Evolutionary conservation across 2,888 invertebrate species (phyloP).

Genomic region (Leptodirus hochenwartii): DNA sequence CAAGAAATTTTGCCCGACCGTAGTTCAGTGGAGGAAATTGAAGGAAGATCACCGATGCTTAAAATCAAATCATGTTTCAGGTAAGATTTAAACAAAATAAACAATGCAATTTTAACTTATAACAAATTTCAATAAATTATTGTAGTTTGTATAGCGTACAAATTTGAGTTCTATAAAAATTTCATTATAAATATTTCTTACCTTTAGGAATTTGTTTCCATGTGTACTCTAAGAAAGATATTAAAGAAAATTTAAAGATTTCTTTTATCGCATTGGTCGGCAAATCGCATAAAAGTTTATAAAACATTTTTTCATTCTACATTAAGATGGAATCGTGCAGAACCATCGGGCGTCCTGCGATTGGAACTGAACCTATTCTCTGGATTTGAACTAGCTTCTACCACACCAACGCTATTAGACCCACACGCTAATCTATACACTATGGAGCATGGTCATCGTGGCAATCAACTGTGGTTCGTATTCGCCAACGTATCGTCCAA

Average conservation of each 20-base stretch:
- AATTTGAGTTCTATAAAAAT: too few species aligned
- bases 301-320: too few species aligned
- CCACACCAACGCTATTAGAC: slow-evolving; percentile 28
- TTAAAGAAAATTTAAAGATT: too few species aligned
- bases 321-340: slow-evolving; percentile 40
- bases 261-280: too few species aligned
- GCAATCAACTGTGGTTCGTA: slow-evolving; percentile 44
- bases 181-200: too few species aligned
- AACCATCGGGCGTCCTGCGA: slow-evolving; percentile 40
- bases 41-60: slow-evolving; percentile 43
- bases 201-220: too few species aligned
- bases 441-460: slow-evolving; percentile 39
- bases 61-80: slow-evolving; percentile 44
- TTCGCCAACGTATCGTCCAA: slow-evolving; percentile 42
- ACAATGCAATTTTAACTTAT: neutral
- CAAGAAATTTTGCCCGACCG: slow-evolving; percentile 43
- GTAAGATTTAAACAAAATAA: slow-evolving; percentile 21
- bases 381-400: slow-evolving; percentile 36
- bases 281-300: too few species aligned
- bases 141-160: too few species aligned
- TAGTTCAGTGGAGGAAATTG: slow-evolving; percentile 43
- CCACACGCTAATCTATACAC: slow-evolving; percentile 38
- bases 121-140: too few species aligned
- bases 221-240: too few species aligned
- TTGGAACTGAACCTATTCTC: slow-evolving; percentile 44